Percentiles rank a stretch among this genome's conserved stretches.
Evolutionary conservation across 1,140 invertebrate genomes (phyloP).

Genomic region (Dinothrombium tinctorium): DNA sequence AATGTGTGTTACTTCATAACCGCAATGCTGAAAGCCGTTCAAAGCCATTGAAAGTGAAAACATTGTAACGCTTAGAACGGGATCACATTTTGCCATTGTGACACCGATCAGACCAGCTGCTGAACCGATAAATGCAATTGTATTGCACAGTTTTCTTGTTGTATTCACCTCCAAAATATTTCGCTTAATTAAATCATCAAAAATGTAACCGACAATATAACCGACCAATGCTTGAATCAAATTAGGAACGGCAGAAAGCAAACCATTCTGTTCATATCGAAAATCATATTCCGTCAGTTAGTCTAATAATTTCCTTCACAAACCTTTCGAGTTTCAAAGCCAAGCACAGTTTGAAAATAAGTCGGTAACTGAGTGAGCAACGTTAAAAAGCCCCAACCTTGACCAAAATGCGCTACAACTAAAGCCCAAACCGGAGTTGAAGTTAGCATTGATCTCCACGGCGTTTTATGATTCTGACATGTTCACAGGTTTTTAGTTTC

Average conservation of each 20-base stretch:
- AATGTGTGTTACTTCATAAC: constrained; percentile 12
- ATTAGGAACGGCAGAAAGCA: constrained; percentile 31
- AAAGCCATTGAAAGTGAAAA: constrained; percentile 5
- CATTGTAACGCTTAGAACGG: constrained; percentile 1
- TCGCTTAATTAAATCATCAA: constrained; percentile 22
- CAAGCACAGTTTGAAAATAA: constrained; percentile 69
- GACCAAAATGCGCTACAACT: constrained; percentile 60
- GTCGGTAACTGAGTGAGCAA: constrained; percentile 77
- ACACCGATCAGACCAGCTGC: constrained; percentile 39
- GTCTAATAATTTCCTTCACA: too few species aligned
- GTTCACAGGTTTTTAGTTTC: too few species aligned
- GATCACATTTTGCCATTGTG: constrained; percentile 39
- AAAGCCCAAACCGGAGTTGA: constrained; percentile 76
- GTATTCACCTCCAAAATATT: constrained; percentile 6
- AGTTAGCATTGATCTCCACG: constrained; percentile 51
- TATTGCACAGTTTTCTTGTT: constrained; percentile 14
- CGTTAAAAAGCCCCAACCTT: constrained; percentile 85
- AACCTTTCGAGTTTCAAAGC: constrained; percentile 66
- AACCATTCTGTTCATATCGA: constrained; percentile 26
- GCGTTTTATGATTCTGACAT: constrained; percentile 30
- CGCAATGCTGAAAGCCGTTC: constrained; percentile 14
- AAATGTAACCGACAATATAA: constrained; percentile 23
- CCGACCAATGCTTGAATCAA: constrained; percentile 27
- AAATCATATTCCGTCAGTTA: too few species aligned
- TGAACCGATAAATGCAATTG: constrained; percentile 30